A percentile compares a stretch with the other conserved stretches of the same genome.
Conservation (phyloP, 2,797 vertebrate genomes). For the Clarias fuscus region DNA sequence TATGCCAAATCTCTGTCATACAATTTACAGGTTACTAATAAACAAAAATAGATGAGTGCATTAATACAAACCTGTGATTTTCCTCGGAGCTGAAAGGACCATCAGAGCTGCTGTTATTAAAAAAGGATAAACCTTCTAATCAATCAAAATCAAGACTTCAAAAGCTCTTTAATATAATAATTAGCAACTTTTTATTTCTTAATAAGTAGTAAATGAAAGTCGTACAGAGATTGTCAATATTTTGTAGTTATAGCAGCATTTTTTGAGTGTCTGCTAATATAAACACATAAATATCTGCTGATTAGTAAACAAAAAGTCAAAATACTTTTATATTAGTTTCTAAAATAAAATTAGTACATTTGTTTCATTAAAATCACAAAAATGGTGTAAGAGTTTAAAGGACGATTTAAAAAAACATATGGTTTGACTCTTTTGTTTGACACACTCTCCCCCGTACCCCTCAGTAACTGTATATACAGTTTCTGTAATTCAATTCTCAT, state of each 20-base stretch:
- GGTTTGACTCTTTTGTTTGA: not conserved
- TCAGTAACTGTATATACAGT: not conserved
- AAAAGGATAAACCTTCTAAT: not conserved
- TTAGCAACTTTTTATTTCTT: not conserved
- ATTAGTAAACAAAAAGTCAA: not conserved
- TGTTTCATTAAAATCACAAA: not conserved
- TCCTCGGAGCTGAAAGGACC: not conserved
- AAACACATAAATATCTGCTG: slow-evolving; percentile 21
- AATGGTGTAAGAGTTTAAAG: not conserved
- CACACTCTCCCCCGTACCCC: no score
- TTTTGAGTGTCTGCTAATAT: not conserved
- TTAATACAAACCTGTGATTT: slow-evolving; percentile 2
- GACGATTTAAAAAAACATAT: not conserved
- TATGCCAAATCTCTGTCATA: no score
- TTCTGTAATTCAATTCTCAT: not conserved
- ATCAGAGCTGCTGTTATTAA: not conserved
- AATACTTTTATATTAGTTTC: not conserved
- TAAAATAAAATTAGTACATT: slow-evolving; percentile 5
- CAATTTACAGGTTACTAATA: not conserved
- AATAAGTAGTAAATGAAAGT: not conserved
- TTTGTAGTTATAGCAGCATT: not conserved
- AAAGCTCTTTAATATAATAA: not conserved
- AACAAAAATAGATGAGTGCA: not conserved
- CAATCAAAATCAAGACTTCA: not conserved
- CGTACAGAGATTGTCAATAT: not conserved